A percentile compares a stretch with the other conserved stretches of the same genome.
Evolutionary conservation across 2,797 vertebrate genomes (phyloP).

Genomic region (Eidolon dupreanum): DNA sequence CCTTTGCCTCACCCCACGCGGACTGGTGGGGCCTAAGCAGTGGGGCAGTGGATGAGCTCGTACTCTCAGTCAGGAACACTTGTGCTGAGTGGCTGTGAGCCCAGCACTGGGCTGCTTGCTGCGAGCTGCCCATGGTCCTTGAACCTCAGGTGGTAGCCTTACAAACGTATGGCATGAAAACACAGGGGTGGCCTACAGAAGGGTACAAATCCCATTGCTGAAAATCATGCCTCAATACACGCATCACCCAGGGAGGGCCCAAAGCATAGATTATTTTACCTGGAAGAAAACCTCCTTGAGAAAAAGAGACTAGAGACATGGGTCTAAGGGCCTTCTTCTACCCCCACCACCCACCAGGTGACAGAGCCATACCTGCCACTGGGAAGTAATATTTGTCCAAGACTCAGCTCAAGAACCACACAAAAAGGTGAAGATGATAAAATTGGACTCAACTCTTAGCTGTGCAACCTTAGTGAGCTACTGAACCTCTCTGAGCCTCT

Average conservation of each 20-base stretch:
- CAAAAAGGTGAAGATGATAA: neutral
- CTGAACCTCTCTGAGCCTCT: neutral
- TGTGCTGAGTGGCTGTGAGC: neutral
- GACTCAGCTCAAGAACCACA: neutral
- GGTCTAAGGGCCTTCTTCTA: neutral
- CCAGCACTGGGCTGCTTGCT: neutral
- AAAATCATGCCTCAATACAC: neutral
- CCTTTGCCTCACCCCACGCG: neutral
- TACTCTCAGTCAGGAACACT: neutral
- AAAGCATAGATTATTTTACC: neutral
- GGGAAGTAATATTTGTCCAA: neutral
- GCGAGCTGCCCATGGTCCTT: neutral
- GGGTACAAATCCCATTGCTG: neutral
- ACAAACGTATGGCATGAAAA: neutral
- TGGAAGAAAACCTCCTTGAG: neutral
- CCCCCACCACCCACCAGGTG: neutral
- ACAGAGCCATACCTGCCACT: neutral
- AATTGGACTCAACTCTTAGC: neutral
- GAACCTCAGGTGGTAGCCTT: neutral
- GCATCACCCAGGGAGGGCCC: neutral
- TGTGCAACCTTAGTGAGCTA: neutral
- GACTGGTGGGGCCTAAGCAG: neutral
- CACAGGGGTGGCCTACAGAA: neutral
- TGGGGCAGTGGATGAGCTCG: neutral
- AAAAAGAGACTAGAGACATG: rapidly evolving